Evolutionary conservation across 2,797 vertebrate genomes (phyloP), one percentile per base, ranked within the genome.

Genomic region (Taeniopygia guttata): DNA sequence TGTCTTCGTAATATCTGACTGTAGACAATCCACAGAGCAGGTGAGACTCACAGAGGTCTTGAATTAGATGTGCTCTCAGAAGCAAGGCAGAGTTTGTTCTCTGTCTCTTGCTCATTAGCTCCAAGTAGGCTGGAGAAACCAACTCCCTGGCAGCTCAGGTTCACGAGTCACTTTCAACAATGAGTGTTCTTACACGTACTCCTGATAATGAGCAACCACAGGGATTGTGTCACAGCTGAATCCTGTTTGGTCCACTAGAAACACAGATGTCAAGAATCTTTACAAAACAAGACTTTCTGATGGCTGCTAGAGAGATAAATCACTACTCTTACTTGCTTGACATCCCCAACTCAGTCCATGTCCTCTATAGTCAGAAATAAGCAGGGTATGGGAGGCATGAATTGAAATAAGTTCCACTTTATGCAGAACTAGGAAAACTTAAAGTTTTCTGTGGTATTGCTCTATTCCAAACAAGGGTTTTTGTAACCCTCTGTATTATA

Each of bases 161-260:
- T 80, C 7, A 1, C 1, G 5, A 40, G 46, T 36, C 16, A 11
- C 36, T n/a, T 66, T 36, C 34, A 46, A 14, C 3, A 34, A 3
- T 18, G 25, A 38, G 0, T 4, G 26, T 21, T 83, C 43, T 63
- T 36, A 27, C 6, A 43, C 0, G 0, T 18, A 6, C 11, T 16
- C 0, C 2, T 66, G 34, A 34, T 34, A 46, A 75, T 10, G 9
- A 6, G 2, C 26, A 68, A n/a, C 30, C 42, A n/a, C 29, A 54
- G 62, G 45, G 45, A 19, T 55, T 34, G 10, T 5, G 11, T 0
- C 4, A 25, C 8, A 5, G 25, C 10, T 82, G 75, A 84, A 54
- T 79, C 10, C 38, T 40, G 3, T 69, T 80, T 80, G 46, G 23
- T 51, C 72, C 64, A 60, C 58, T 51, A 46, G 21, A 84, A 64